Base-by-base conservation (phyloP, 2,113 vertebrate species). In the Tachysurus vachellii region DNA sequence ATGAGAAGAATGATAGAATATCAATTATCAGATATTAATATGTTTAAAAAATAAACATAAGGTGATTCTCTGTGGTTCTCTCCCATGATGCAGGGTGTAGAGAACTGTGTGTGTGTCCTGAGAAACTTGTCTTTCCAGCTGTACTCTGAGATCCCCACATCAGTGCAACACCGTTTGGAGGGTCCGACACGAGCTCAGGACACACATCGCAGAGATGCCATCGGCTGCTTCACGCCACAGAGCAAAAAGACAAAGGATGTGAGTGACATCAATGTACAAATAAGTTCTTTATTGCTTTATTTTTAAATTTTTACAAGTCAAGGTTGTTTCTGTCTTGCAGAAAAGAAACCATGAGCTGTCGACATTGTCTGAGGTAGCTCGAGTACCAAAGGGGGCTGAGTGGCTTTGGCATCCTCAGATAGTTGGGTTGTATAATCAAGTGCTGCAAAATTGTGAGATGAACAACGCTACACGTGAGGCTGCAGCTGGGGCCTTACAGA, bases 401-500 rank as follows among this genome's bases (percentile, higher is more conserved):
- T 98, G 97, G 97, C 94, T 99, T 75, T 99, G 98, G 98, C 98
- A 98, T 91, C 98, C 98, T 0, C 95, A 97, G 88, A 95, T 97
- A 0, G 95, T 99, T 87, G 93, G 89, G 12, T 89, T 98, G 36
- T 99, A 99, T 92, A 98, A 96, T 89, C 89, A 89, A 5, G 93
- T 99, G 79, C 94, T 99, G 85, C 97, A 97, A 92, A 95, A 93
- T 92, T 96, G 94, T 0, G 95, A 96, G 80, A 92, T 95, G 83
- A 97, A 95, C 91, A 90, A 94, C 31, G 93, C 96, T 87, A 97
- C 96, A 0, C 96, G 96, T 0, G 98, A 99, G 89, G 98, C 97
- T 0, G 96, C 96, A 0, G 92, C 97, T 0, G 98, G 98, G 0
- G 98, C 98, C 0, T 95, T 99, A 90, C 98, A 99, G 92, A 99